These are phyloP conservation scores for Agriopis leucophaearia DNA, from an alignment of 2,888 invertebrate genomes.

Conservation along the genomic window DNA sequence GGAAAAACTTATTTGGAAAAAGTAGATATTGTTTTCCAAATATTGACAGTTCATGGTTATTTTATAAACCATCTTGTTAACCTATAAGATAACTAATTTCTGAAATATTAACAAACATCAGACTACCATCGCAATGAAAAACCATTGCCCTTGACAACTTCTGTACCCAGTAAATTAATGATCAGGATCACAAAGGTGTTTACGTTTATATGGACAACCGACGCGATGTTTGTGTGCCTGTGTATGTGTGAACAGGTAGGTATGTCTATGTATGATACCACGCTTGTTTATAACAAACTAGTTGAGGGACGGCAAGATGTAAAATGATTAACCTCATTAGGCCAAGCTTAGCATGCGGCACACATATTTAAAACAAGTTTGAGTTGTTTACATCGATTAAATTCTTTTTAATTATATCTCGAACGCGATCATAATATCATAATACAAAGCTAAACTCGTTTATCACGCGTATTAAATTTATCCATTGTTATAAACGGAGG, in stretches of 20 bases:
- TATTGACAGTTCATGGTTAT: neutral
- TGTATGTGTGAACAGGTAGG: slow-evolving; percentile 18
- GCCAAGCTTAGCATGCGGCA: slow-evolving; percentile 7
- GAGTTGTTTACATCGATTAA: slow-evolving; percentile 22
- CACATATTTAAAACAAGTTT: slow-evolving; percentile 20
- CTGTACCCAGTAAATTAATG: slow-evolving; percentile 5
- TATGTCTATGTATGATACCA: slow-evolving; percentile 5
- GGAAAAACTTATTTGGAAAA: too few species aligned
- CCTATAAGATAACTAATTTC: neutral
- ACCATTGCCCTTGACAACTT: slow-evolving; percentile 21
- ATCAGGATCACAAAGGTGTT: slow-evolving; percentile 16
- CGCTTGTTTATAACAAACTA: slow-evolving; percentile 24
- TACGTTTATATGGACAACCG: slow-evolving; percentile 13
- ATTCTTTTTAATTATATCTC: slow-evolving; percentile 47
- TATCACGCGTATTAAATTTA: slow-evolving; percentile 65
- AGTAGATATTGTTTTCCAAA: too few species aligned
- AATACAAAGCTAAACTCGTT: slow-evolving; percentile 57
- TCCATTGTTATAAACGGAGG: slow-evolving; percentile 74
- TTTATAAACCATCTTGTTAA: neutral
- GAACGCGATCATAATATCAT: slow-evolving; percentile 55
- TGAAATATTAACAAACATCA: neutral
- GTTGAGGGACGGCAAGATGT: slow-evolving; percentile 29
- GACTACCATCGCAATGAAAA: slow-evolving; percentile 3
- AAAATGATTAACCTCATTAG: slow-evolving; percentile 27
- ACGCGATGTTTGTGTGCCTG: neutral